Conservation (phyloP, 2,888 invertebrate genomes). For the Polymixis lichenea region DNA sequence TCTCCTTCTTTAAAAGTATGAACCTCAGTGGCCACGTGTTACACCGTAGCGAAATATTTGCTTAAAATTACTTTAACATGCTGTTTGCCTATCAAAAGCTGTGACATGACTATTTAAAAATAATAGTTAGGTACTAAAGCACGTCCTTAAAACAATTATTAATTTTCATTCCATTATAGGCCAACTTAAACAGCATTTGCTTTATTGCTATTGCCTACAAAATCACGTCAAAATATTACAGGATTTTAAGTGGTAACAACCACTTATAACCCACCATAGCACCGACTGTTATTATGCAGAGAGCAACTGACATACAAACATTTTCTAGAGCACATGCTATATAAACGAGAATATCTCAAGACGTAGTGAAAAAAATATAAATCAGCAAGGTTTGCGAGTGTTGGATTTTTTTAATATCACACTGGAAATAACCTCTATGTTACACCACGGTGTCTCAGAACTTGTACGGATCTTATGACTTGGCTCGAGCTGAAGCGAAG, state of each 20-base stretch:
- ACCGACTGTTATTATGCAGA: too few species aligned
- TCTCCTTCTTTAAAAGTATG: conserved; percentile 59
- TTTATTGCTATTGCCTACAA: neutral
- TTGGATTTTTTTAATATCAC: too few species aligned
- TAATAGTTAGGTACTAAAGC: too few species aligned
- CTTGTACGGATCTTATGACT: conserved; percentile 30
- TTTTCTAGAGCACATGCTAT: neutral
- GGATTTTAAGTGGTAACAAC: neutral
- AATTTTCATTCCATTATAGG: too few species aligned
- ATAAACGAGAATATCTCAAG: neutral
- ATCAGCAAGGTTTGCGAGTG: neutral
- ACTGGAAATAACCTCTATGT: neutral
- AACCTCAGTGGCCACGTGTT: conserved; percentile 22
- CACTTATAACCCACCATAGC: too few species aligned
- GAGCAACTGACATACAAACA: neutral
- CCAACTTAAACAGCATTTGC: neutral
- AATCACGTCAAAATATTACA: neutral
- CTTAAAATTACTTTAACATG: neutral
- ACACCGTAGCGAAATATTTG: conserved; percentile 51
- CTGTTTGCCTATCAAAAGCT: too few species aligned
- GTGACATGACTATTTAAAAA: too few species aligned
- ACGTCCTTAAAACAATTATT: too few species aligned
- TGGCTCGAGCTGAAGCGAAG: conserved; percentile 28
- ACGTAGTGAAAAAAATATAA: too few species aligned
- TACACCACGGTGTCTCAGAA: conserved; percentile 9